Evolutionary conservation across 2,888 invertebrate genomes (phyloP).

Genomic region (Thumatha senex): DNA sequence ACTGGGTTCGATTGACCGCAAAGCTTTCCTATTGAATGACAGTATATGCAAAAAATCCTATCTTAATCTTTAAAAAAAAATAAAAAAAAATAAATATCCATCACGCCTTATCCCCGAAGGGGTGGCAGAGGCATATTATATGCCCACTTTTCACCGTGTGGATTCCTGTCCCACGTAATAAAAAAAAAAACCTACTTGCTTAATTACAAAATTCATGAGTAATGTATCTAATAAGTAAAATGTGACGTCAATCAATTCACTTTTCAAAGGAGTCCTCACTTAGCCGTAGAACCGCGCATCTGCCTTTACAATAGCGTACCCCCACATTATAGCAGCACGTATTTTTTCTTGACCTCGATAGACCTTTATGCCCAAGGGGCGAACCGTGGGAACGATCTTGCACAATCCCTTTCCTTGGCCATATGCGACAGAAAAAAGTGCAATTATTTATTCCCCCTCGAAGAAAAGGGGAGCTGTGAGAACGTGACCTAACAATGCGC

Average conservation of each 20-base stretch:
- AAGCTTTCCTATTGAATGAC: too few species aligned
- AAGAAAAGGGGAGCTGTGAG: slow-evolving; percentile 83
- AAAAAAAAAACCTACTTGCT: too few species aligned
- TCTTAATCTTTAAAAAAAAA: too few species aligned
- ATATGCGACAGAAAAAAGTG: slow-evolving; percentile 84
- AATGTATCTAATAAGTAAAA: slow-evolving; percentile 18
- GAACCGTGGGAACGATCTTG: slow-evolving; percentile 81
- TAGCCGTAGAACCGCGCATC: slow-evolving; percentile 78
- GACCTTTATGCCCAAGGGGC: slow-evolving; percentile 77
- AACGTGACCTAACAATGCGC: slow-evolving; percentile 83
- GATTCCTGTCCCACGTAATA: too few species aligned
- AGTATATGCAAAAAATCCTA: too few species aligned
- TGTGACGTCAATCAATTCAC: slow-evolving; percentile 68
- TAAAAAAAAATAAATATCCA: too few species aligned
- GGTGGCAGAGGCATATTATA: too few species aligned
- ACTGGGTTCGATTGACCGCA: too few species aligned
- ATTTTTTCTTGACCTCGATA: slow-evolving; percentile 82
- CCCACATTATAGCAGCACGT: slow-evolving; percentile 75
- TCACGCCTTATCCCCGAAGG: too few species aligned
- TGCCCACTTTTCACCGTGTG: too few species aligned
- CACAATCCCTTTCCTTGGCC: slow-evolving; percentile 81
- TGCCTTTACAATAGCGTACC: slow-evolving; percentile 75
- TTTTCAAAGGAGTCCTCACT: slow-evolving; percentile 66
- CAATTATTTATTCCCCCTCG: slow-evolving; percentile 83
- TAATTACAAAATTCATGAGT: too few species aligned